Base-by-base conservation (phyloP, 2,888 invertebrate genomes). In the Thelaira solivaga region DNA sequence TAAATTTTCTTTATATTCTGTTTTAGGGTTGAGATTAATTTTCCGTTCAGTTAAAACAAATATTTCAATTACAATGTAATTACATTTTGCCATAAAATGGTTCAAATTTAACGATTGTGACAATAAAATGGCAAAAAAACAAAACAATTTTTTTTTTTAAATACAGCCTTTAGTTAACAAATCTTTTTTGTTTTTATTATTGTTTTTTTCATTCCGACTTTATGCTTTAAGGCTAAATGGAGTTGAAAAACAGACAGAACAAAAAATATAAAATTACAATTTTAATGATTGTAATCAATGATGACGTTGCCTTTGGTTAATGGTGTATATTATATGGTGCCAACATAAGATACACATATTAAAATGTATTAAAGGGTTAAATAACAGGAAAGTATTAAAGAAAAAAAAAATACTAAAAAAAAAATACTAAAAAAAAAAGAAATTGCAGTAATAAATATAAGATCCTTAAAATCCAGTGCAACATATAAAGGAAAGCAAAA, bases 261-360 rank as follows among this genome's bases (percentile, higher is more conserved):
- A 39, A 20, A 22, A 49, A 34, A 55, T 7, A 13, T 31, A 39
- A 26, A 61, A 61, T 4, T 29, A 43, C n/a, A 43, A 26, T 62
- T 72, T 76, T 72, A 77, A 77, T 68, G 76, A 72, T 77, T 77
- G 55, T 61, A 72, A 72, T 77, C 76, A 62, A 77, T 67, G 67
- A 64, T 57, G 69, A 68, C 22, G 47, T 31, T 61, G 59, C 22
- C 13, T 29, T 24, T 61, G 59, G 49, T 61, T 69, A 69, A 61
- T 61, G 69, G 49, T 10, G 57, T 47, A 47, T 47, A 20, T 47
- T 47, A 47, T 47, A 20, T 47, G 39, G 57, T 49, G 69, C 22
- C 39, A 51, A 69, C 49, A 51, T 26, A 55, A 47, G 51, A 22
- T 3, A 41, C 31, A n/a, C n/a, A n/a, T n/a, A 61, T 41, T 22